Percentiles rank a stretch among this genome's conserved stretches.
Evolutionary conservation across 2,888 invertebrate species (phyloP).

Genomic region (Zaprionus bogoriensis): DNA sequence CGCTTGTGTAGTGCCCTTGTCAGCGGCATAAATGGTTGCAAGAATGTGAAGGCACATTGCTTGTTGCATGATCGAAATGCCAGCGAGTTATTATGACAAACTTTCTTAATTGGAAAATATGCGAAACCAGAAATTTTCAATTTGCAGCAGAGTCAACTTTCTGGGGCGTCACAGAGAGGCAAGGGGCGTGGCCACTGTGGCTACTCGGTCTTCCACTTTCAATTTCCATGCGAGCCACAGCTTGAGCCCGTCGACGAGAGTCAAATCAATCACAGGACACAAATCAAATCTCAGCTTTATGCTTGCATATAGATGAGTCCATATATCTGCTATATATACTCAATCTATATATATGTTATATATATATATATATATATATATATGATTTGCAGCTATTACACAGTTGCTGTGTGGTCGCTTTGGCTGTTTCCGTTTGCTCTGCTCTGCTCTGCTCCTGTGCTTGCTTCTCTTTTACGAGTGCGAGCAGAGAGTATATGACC

Average conservation of each 20-base stretch:
- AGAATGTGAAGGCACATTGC: slow-evolving; percentile 64
- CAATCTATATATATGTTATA: neutral
- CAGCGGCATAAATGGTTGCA: slow-evolving; percentile 63
- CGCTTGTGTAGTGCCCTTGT: slow-evolving; percentile 8
- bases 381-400: slow-evolving; percentile 8
- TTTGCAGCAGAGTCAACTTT: neutral
- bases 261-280: slow-evolving; percentile 37
- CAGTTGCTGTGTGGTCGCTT: neutral
- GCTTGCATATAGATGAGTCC: neutral
- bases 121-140: slow-evolving; percentile 50
- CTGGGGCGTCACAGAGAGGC: neutral
- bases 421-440: neutral
- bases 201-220: neutral
- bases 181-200: neutral
- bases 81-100: slow-evolving; percentile 75
- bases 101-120: slow-evolving; percentile 76
- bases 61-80: slow-evolving; percentile 68
- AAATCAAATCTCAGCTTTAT: slow-evolving; percentile 24
- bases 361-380: neutral
- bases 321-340: neutral
- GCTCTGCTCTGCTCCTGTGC: neutral
- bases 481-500: slow-evolving; percentile 8
- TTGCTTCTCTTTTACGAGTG: slow-evolving; percentile 13
- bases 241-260: slow-evolving; percentile 21
- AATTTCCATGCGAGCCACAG: slow-evolving; percentile 12